These are phyloP conservation scores for Ammodramus savannarum DNA, from an alignment of 2,113 vertebrate genomes.

Conservation along the genomic window DNA sequence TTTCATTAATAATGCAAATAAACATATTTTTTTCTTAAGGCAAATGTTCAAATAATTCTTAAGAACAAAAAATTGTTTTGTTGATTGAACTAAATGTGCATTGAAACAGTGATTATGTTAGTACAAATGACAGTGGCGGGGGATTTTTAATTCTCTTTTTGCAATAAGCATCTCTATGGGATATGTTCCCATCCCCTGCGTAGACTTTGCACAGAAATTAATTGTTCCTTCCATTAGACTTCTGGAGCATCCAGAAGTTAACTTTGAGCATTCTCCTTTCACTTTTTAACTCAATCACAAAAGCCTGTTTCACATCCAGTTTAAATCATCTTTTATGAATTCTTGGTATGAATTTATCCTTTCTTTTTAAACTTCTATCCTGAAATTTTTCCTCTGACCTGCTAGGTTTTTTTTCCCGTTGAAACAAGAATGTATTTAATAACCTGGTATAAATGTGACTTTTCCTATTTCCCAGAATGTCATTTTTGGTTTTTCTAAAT, in stretches of 20 bases:
- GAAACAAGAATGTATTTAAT: not conserved
- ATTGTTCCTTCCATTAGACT: not conserved
- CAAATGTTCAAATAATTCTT: not conserved
- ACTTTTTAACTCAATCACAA: not conserved
- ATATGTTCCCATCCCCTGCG: not conserved
- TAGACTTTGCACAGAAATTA: not conserved
- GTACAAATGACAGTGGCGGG: not conserved
- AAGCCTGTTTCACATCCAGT: not conserved
- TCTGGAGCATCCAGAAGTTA: not conserved
- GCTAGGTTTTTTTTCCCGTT: not conserved
- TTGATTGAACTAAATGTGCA: not conserved
- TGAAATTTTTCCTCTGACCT: not conserved
- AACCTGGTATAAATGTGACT: not conserved
- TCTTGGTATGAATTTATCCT: not conserved
- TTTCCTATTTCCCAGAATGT: not conserved
- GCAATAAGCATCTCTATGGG: not conserved
- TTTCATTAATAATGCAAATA: constrained; percentile 50
- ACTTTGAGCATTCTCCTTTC: not conserved
- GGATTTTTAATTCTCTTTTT: not conserved
- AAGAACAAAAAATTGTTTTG: not conserved
- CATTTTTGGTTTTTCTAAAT: not conserved
- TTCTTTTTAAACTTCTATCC: not conserved
- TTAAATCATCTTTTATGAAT: not conserved
- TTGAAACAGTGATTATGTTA: not conserved
- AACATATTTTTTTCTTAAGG: not conserved